phyloP scores from a whole-genome alignment of 2,113 vertebrate genomes.

The Gymnobelideus leadbeateri region DNA sequence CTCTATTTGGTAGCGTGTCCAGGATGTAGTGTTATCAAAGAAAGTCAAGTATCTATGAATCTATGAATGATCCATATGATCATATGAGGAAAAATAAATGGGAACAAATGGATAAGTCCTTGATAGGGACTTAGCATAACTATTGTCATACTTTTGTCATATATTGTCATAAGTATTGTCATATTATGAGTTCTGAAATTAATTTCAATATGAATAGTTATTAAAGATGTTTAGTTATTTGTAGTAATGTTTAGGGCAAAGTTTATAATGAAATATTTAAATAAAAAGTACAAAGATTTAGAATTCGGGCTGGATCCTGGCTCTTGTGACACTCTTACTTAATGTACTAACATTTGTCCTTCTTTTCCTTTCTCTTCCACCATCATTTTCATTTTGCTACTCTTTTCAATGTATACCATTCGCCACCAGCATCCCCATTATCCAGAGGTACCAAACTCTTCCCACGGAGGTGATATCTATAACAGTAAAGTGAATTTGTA shows the following conservation, averaged over 20 bases:
- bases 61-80: neutral
- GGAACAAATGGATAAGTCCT: neutral
- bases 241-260: neutral
- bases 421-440: neutral
- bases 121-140: neutral
- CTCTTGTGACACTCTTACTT: neutral
- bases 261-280: neutral
- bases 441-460: neutral
- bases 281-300: neutral
- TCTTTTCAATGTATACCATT: neutral
- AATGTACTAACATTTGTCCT: neutral
- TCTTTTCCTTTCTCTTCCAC: neutral
- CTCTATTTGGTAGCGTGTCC: neutral
- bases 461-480: neutral
- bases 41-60: neutral
- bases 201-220: neutral
- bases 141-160: neutral
- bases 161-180: neutral
- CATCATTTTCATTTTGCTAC: neutral
- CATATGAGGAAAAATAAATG: neutral
- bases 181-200: neutral
- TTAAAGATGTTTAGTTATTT: neutral
- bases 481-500: neutral
- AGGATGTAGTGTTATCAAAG: neutral
- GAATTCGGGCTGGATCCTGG: neutral